Evolutionary conservation across 2,888 invertebrate genomes (phyloP).

Genomic region (Periphyllus acericola): DNA sequence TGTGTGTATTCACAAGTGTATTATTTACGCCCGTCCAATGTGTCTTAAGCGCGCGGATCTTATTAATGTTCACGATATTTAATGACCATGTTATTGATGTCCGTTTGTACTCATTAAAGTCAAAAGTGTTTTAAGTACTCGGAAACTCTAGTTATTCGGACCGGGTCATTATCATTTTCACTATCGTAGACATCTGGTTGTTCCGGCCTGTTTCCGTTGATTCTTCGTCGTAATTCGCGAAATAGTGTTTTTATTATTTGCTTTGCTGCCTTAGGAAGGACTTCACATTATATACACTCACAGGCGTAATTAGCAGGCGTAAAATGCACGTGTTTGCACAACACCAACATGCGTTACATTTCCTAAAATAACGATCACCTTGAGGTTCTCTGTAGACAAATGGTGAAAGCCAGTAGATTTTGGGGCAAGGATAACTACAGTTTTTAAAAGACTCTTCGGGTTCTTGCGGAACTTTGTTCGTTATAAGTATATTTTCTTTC

Average conservation of each 20-base stretch:
- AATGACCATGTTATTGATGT: not conserved
- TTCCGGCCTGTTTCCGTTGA: conserved; percentile 52
- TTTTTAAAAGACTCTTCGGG: conserved; percentile 41
- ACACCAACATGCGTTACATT: conserved; percentile 54
- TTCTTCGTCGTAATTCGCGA: not conserved
- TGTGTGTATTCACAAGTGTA: too few species aligned
- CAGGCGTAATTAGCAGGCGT: conserved; percentile 44
- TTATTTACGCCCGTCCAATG: not conserved
- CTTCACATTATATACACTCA: not conserved
- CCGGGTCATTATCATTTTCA: conserved; percentile 15
- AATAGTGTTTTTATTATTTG: not conserved
- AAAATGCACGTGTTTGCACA: conserved; percentile 53
- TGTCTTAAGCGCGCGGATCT: not conserved
- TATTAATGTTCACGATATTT: not conserved
- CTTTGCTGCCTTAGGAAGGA: conserved; percentile 45
- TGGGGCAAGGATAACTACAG: conserved; percentile 61
- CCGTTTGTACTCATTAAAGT: not conserved
- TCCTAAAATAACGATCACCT: conserved; percentile 61
- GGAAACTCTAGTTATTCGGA: not conserved
- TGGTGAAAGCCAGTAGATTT: conserved; percentile 58
- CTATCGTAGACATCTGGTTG: conserved; percentile 1
- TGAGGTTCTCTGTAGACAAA: conserved; percentile 32
- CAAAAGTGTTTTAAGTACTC: not conserved
- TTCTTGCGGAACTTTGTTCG: conserved; percentile 55
- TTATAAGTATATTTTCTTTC: conserved; percentile 27